Base-by-base conservation (phyloP, 2,113 vertebrate genomes). In the Mesembrinibis cayennensis region DNA sequence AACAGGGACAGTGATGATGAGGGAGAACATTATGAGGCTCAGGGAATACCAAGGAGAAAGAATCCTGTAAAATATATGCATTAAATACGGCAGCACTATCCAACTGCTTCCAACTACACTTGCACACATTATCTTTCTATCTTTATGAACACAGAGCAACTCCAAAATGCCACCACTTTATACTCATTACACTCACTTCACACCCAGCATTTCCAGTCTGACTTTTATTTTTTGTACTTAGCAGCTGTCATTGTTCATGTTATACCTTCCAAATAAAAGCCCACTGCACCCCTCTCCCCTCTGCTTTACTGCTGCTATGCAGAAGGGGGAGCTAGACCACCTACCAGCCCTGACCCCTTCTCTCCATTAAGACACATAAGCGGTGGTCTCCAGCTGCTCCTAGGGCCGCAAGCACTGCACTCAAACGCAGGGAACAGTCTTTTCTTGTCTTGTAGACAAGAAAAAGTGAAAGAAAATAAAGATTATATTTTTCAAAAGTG, bases 1-100 rank as follows among this genome's bases (percentile, higher is more conserved):
- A 61, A 61, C 21, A 32, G 42, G 20, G 42, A 44, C 16, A n/a
- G 45, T 4, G 49, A 53, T 13, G 69, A 42, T 5, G 49, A 59
- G 38, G 23, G 14, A 85, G 16, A 62, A 65, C n/a, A 20, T 16
- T 11, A 34, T 0, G 4, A 66, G 52, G 32, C 36, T 50, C 66
- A 58, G 63, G 32, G n/a, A 93, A 82, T 10, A 23, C 16, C 38
- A 45, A 80, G 53, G 23, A 79, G 81, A 87, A 88, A 34, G 13
- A 89, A 65, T 11, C n/a, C 22, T 13, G 7, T 44, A 16, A 67
- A 87, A 73, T 1, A 0, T 1, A 14, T 0, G 34, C 30, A 55
- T 69, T 29, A 15, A 50, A 30, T 47, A 30, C 16, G 26, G 81
- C 82, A 90, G 66, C 62, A 78, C 56, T 53, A 65, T 3, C 16